Evolutionary conservation across 2,113 vertebrate species (phyloP), one percentile per base, ranked within the genome.

Genomic region (Sinocyclocheilus rhinocerous): DNA sequence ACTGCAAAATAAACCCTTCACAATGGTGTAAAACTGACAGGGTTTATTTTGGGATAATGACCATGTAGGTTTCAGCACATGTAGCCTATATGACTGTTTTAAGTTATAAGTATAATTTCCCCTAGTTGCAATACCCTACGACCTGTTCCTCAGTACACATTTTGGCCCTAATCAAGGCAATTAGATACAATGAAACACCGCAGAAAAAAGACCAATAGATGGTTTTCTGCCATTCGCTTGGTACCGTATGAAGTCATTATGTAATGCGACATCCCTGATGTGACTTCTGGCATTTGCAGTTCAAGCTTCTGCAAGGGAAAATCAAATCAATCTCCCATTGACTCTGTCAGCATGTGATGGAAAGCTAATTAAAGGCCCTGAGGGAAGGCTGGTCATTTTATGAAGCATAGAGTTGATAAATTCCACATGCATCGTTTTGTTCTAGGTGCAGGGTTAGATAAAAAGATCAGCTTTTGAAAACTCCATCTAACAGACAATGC

Each of bases 241-340:
- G 61, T 70, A 87, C 59, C 84, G 50, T 84, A 73, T 89, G 83
- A 87, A 88, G 87, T 86, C 73, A 89, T 81, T 95, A 92, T 89
- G 90, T 93, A 94, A 95, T 83, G 88, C 87, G 84, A 87, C 88
- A 88, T 92, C 93, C 91, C 92, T 90, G 89, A 52, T 90, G 90
- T 94, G 93, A 93, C 92, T 92, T 92, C 90, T 92, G 91, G 90
- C 91, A 88, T 91, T 90, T 77, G 90, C 86, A 52, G 55, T 75
- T 83, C 79, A 77, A 86, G 90, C 90, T 93, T 92, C 93, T 92
- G 91, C 67, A 87, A 94, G 92, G 93, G 94, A 93, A 94, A 94
- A 94, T 94, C 90, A 90, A 92, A 95, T 95, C 94, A 91, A 93
- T 95, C 89, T 65, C 82, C 75, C 92, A 95, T 94, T 90, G 94